phyloP scores from a whole-genome alignment of 2,113 vertebrate species.

The Daboia siamensis region DNA sequence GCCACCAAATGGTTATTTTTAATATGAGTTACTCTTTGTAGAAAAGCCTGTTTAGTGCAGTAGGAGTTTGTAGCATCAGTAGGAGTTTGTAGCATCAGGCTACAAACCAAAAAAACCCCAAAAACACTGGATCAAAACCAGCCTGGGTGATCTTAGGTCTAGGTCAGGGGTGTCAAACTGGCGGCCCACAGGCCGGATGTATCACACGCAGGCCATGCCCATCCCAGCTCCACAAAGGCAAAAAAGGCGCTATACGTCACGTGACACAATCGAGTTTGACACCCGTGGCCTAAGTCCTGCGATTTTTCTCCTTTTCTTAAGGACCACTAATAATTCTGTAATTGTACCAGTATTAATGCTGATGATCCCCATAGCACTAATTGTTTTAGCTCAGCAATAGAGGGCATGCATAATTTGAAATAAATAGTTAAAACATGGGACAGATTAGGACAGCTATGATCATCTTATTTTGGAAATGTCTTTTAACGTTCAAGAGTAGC shows the following conservation, averaged over 20 bases:
- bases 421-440: neutral
- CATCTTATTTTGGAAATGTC: constrained; percentile 17
- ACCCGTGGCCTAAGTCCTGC: neutral
- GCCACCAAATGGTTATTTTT: neutral
- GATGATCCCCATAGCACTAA: neutral
- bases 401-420: neutral
- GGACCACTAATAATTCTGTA: neutral
- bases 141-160: neutral
- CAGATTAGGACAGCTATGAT: neutral
- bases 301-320: neutral
- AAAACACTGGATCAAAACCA: neutral
- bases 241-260: no score
- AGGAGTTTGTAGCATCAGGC: neutral
- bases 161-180: no score
- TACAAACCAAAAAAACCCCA: neutral
- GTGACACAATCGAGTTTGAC: no score
- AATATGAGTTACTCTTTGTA: neutral
- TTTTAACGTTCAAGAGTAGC: neutral
- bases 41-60: neutral
- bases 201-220: no score
- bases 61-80: neutral
- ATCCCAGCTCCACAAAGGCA: no score
- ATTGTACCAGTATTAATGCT: neutral
- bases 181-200: fast-evolving
- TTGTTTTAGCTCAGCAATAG: neutral